phyloP scores from a whole-genome alignment of 1,140 invertebrate species.

The Papilio dardanus region DNA sequence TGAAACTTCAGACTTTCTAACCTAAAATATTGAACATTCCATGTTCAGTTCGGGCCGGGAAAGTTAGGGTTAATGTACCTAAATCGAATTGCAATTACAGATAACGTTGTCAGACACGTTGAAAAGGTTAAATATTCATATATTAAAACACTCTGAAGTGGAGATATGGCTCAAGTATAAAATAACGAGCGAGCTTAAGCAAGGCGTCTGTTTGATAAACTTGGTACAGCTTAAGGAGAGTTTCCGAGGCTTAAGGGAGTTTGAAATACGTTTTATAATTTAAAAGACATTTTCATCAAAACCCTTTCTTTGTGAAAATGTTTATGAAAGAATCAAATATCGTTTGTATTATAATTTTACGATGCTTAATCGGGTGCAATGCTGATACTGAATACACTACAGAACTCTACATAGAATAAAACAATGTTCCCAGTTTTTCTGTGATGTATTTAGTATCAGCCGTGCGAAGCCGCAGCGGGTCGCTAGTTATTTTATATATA shows the following conservation, averaged over 20 bases:
- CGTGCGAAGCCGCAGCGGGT: too few species aligned
- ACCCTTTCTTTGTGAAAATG: constrained; percentile 12
- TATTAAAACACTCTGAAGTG: background rate
- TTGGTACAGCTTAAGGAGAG: background rate
- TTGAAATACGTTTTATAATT: constrained; percentile 20
- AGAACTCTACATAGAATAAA: too few species aligned
- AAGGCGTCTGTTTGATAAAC: constrained; percentile 14
- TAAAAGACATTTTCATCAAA: constrained; percentile 25
- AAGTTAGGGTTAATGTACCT: background rate
- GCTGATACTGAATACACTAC: too few species aligned
- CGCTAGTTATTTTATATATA: too few species aligned
- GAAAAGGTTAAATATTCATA: background rate
- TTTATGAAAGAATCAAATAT: constrained; percentile 11
- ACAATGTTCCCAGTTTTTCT: too few species aligned
- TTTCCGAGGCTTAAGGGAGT: constrained; percentile 6
- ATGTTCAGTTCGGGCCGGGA: background rate
- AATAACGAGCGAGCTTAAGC: constrained; percentile 1
- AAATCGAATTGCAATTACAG: background rate
- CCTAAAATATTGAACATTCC: too few species aligned
- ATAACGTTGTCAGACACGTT: background rate
- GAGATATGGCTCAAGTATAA: background rate
- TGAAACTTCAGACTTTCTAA: too few species aligned
- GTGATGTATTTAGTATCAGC: too few species aligned
- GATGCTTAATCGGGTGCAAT: too few species aligned
- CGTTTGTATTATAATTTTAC: background rate